Base-by-base conservation (phyloP, 2,888 invertebrate species). In the Conchocele bisecta region DNA sequence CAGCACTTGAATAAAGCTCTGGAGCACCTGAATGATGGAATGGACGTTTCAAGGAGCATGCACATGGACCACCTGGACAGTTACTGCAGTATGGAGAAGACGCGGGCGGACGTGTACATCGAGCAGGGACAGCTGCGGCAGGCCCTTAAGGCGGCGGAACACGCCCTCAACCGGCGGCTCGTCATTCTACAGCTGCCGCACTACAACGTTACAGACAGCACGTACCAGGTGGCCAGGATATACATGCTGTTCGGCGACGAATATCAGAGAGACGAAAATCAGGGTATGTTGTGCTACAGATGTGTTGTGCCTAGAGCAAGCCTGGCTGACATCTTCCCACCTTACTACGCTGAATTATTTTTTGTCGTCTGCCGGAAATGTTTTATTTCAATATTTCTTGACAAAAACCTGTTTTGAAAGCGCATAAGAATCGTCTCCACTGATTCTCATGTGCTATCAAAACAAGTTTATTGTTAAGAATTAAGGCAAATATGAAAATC, bases 121-220 rank as follows among this genome's bases (percentile, higher is more conserved):
- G 71, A 67, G 51, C 35, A 60, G 37, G 68, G 71, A 6, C 33
- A 46, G 7, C 29, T 64, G 2, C 44, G 44, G 5, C 59, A 64
- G 26, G 75, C 75, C 3, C 20, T 71, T 2, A 20, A 33, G 7
- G 60, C 67, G 31, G 71, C 75, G 3, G 54, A 68, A 9, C 31
- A 29, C 20, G 59, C 59, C 5, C 26, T 56, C 31, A 58, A 71
- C 29, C 59, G 44, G 15, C 48, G 75, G 24, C 53, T 70, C 11
- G 64, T 39, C 13, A 71, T 75, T 9, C 29, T 75, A 20, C 67
- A 71, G 24, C 75, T 68, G 1, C 75, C 75, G 9, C 75, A 75
- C 42, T 51, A 59, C 28, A 48, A 68, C 22, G 67, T 53, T 33
- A 66, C 68, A 2, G 64, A 71, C 28, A 71, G 71, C 35, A 71